phyloP scores from a whole-genome alignment of 2,888 invertebrate species.

The Brenthis ino region DNA sequence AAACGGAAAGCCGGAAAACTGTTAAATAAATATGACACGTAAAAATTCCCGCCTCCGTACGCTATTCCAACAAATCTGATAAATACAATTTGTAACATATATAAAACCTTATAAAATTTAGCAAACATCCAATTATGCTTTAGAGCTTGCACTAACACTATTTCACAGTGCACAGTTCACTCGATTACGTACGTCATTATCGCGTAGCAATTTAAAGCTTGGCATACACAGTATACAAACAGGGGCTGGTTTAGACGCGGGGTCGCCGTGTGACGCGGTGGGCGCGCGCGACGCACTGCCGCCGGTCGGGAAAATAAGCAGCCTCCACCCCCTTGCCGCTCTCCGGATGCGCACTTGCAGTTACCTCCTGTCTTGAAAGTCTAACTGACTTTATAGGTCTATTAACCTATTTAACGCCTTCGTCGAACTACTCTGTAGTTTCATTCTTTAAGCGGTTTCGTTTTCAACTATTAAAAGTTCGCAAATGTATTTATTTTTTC shows the following conservation, averaged over 20 bases:
- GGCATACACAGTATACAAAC: constrained; percentile 38
- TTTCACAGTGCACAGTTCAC: constrained; percentile 37
- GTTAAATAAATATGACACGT: constrained; percentile 67
- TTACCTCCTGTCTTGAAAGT: constrained; percentile 54
- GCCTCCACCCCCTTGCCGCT: constrained; percentile 64
- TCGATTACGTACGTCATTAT: constrained; percentile 35
- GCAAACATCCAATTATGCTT: constrained; percentile 19
- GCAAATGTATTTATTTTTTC: not conserved
- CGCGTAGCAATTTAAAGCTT: constrained; percentile 36
- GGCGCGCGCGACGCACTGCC: constrained; percentile 72
- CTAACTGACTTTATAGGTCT: constrained; percentile 45
- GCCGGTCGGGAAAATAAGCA: constrained; percentile 66
- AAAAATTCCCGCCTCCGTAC: constrained; percentile 63
- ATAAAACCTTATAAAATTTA: constrained; percentile 16
- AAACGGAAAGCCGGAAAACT: constrained; percentile 63
- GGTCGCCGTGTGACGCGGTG: constrained; percentile 40
- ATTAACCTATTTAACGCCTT: constrained; percentile 43
- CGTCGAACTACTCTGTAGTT: constrained; percentile 27
- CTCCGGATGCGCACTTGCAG: constrained; percentile 73
- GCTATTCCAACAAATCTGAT: constrained; percentile 65
- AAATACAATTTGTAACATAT: constrained; percentile 43
- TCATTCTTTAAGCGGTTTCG: constrained; percentile 17
- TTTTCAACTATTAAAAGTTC: constrained; percentile 10
- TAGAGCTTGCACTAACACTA: constrained; percentile 34
- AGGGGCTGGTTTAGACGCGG: constrained; percentile 18